These are phyloP conservation scores for Shargacucullia verbasci DNA, from an alignment of 2,888 invertebrate genomes.

Conservation along the genomic window DNA sequence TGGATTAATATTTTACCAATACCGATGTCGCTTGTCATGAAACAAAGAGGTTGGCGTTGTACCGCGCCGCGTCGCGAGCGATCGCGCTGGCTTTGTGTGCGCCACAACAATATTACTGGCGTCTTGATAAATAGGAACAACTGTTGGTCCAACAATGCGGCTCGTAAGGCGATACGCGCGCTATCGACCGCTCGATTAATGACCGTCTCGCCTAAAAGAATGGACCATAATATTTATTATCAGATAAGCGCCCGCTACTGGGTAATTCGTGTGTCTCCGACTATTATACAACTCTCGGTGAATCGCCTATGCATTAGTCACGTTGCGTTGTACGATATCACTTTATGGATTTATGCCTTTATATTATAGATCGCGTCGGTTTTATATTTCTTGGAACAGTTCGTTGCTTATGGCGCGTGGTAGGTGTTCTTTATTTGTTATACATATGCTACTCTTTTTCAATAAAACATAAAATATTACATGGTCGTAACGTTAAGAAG, in stretches of 20 bases:
- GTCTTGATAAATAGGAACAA: conserved; percentile 88
- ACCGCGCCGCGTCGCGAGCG: conserved; percentile 63
- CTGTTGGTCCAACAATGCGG: conserved; percentile 84
- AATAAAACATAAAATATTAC: conserved; percentile 27
- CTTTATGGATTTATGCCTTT: conserved; percentile 76
- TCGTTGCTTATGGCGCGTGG: conserved; percentile 56
- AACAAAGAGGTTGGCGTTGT: conserved; percentile 78
- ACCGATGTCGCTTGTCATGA: conserved; percentile 79
- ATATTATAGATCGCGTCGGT: conserved; percentile 76
- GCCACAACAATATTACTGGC: conserved; percentile 84
- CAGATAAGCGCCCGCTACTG: conserved; percentile 87
- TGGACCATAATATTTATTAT: conserved; percentile 89
- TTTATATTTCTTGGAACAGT: conserved; percentile 74
- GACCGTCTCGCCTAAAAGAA: conserved; percentile 88
- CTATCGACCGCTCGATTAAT: conserved; percentile 87
- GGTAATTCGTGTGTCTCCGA: conserved; percentile 85
- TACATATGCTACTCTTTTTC: conserved; percentile 38
- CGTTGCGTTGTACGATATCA: conserved; percentile 77
- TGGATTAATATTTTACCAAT: conserved; percentile 79
- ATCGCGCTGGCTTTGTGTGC: conserved; percentile 71
- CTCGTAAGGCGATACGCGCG: conserved; percentile 86
- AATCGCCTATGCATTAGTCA: conserved; percentile 86
- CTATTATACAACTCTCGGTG: conserved; percentile 80
- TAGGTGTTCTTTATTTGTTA: conserved; percentile 65
- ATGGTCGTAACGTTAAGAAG: conserved; percentile 25